These are phyloP conservation scores for Drosophila mojavensis DNA, from an alignment of 1,140 invertebrate genomes.

Conservation along the genomic window DNA sequence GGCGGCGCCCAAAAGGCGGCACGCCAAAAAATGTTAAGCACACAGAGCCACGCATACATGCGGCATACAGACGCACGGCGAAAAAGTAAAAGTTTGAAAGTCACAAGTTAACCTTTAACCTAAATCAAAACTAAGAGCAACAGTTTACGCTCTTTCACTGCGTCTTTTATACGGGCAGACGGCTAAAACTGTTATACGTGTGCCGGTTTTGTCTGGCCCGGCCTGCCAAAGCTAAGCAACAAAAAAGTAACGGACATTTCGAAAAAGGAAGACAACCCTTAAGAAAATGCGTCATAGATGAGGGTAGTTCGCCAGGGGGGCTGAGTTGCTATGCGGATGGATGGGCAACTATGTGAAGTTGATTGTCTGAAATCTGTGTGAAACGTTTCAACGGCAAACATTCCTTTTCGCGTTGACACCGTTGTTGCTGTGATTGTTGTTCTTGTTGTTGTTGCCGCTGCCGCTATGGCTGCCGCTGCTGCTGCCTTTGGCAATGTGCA, in stretches of 20 bases:
- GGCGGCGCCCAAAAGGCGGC: constrained; percentile 76
- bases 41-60: constrained; percentile 9
- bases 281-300: constrained; percentile 46
- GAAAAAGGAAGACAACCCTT: constrained; percentile 38
- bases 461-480: neutral
- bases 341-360: constrained; percentile 15
- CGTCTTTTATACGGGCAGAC: constrained; percentile 26
- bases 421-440: constrained; percentile 15
- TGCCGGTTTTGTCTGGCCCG: constrained; percentile 40
- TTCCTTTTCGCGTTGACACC: constrained; percentile 15
- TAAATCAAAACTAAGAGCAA: constrained; percentile 71
- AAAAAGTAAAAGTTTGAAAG: constrained; percentile 76
- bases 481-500: constrained; percentile 35
- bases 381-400: constrained; percentile 35
- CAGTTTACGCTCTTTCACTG: constrained; percentile 62
- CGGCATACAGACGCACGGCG: constrained; percentile 5
- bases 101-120: constrained; percentile 74
- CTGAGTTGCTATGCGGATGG: constrained; percentile 43
- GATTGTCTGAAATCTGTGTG: constrained; percentile 32
- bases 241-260: constrained; percentile 11
- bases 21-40: constrained; percentile 48
- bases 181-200: constrained; percentile 41
- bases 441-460: constrained; percentile 35
- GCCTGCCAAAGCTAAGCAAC: constrained; percentile 16
- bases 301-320: constrained; percentile 42